phyloP scores from a whole-genome alignment of 2,113 vertebrate genomes.

The Antechinus flavipes region DNA sequence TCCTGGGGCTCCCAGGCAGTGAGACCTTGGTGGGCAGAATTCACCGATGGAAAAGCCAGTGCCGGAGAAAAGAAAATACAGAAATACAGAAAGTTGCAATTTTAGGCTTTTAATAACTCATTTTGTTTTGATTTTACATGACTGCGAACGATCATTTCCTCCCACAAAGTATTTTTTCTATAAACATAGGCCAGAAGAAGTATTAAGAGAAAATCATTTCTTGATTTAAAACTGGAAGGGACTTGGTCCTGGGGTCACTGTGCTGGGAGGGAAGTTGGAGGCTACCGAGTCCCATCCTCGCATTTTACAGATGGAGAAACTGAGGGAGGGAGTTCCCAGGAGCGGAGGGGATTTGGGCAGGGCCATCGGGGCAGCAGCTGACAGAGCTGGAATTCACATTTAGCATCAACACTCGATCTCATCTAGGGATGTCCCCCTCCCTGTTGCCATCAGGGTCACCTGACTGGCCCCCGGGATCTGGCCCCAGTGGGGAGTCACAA shows the following conservation, averaged over 20 bases:
- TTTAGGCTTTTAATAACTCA: not conserved
- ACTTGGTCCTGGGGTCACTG: too few species aligned
- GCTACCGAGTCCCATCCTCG: not conserved
- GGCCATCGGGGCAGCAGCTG: not conserved
- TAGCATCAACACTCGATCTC: not conserved
- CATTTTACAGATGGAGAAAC: not conserved
- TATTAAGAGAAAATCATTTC: not conserved
- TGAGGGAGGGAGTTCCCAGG: not conserved
- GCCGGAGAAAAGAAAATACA: not conserved
- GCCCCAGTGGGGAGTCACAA: too few species aligned
- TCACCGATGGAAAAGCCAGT: not conserved
- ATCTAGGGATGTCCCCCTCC: not conserved
- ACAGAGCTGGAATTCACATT: too few species aligned
- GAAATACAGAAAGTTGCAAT: not conserved
- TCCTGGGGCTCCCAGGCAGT: not conserved
- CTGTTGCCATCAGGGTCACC: too few species aligned
- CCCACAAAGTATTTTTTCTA: not conserved
- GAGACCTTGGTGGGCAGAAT: not conserved
- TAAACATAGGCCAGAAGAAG: not conserved
- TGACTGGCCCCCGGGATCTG: not conserved
- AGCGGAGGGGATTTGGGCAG: not conserved
- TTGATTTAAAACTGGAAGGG: not conserved
- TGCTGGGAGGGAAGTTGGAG: too few species aligned
- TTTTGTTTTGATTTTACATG: not conserved
- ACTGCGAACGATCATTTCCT: not conserved